phyloP scores from a whole-genome alignment of 23 tunicate genomes.

The Phallusia fumigata region DNA sequence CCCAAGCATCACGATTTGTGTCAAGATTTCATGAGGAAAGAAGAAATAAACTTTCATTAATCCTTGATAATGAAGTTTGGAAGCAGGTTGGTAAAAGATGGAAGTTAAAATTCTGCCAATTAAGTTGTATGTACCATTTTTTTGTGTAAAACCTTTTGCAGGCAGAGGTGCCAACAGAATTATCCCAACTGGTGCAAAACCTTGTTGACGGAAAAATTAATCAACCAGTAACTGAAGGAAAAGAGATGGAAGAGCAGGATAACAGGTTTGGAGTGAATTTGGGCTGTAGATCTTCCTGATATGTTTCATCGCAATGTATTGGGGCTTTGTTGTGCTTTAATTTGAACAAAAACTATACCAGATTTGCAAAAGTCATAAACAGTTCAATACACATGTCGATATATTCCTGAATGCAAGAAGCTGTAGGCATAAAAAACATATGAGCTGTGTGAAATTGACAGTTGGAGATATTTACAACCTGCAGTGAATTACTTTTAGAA shows the following conservation, averaged over 20 bases:
- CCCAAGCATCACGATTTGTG: conserved; percentile 64
- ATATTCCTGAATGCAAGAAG: no score
- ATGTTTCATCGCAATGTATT: no score
- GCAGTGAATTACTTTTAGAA: not conserved
- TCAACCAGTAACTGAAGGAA: not conserved
- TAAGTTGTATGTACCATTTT: no score
- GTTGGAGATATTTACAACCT: no score
- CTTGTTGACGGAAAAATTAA: conserved; percentile 33
- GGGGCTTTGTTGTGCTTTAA: no score
- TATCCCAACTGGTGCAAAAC: conserved; percentile 33
- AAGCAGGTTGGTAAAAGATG: conserved; percentile 47
- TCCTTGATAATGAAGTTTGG: conserved; percentile 86
- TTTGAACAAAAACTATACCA: no score
- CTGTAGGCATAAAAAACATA: no score
- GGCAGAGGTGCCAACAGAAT: conserved; percentile 84
- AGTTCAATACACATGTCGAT: no score
- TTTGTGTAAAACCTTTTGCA: not conserved
- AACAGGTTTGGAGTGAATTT: not conserved
- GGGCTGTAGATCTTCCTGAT: no score
- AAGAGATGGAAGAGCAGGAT: not conserved
- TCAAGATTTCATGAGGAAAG: conserved; percentile 93
- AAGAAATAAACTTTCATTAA: conserved; percentile 70
- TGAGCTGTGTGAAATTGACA: no score
- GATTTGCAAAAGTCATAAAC: no score
- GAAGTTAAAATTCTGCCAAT: not conserved